Conservation (phyloP, 2,888 invertebrate species). For the Epinotia ramella region DNA sequence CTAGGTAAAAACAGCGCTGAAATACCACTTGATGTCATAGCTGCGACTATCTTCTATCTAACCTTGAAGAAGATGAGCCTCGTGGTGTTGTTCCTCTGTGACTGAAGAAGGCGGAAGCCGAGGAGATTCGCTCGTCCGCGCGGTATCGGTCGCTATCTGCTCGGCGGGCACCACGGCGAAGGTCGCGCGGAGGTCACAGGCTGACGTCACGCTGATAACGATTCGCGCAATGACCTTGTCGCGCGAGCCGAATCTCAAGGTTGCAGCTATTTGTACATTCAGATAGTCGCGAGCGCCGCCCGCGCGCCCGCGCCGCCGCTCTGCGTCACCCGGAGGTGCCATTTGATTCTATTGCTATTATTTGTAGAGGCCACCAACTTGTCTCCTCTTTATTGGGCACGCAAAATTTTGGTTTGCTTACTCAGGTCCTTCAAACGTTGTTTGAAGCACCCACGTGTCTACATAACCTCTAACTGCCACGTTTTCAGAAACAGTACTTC, state of each 20-base stretch:
- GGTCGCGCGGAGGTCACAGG: conserved; percentile 77
- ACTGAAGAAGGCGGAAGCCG: conserved; percentile 35
- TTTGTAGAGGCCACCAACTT: conserved; percentile 71
- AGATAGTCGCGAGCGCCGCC: conserved; percentile 68
- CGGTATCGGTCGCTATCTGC: conserved; percentile 78
- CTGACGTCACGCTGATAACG: conserved; percentile 84
- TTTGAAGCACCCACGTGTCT: conserved; percentile 16
- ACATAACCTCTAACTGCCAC: conserved; percentile 40
- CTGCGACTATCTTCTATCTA: conserved; percentile 1
- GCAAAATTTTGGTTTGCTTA: conserved; percentile 22
- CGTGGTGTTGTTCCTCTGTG: conserved; percentile 6
- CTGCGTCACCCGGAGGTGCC: conserved; percentile 74
- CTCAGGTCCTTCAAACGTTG: conserved; percentile 18
- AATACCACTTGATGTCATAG: conserved; percentile 23
- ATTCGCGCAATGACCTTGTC: conserved; percentile 84
- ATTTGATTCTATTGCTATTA: conserved; percentile 74
- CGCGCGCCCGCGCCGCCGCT: conserved; percentile 53
- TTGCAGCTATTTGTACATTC: conserved; percentile 82
- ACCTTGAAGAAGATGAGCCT: conserved; percentile 5
- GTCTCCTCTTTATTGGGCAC: conserved; percentile 52
- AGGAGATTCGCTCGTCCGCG: conserved; percentile 56
- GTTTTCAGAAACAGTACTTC: conserved; percentile 13
- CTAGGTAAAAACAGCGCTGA: conserved; percentile 22
- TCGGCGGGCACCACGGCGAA: conserved; percentile 77
- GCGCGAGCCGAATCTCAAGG: conserved; percentile 83